Evolutionary conservation across 2,797 vertebrate species (phyloP).

Genomic region (Phoebastria nigripes): DNA sequence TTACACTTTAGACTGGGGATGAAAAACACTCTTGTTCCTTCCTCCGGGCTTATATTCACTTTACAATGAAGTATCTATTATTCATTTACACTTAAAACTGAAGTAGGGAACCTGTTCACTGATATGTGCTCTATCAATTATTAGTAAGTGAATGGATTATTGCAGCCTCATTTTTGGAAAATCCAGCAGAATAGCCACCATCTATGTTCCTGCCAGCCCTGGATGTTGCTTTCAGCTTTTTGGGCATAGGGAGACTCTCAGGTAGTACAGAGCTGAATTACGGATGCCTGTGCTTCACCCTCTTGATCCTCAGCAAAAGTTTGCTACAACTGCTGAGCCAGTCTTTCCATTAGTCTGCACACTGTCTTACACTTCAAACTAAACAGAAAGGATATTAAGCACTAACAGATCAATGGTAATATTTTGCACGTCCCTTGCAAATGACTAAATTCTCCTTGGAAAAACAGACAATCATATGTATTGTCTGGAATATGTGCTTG

Average conservation of each 20-base stretch:
- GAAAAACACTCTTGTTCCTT: background rate
- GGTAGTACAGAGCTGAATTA: background rate
- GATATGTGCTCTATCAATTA: background rate
- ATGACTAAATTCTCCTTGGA: background rate
- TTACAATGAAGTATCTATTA: background rate
- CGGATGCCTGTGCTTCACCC: background rate
- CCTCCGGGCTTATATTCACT: background rate
- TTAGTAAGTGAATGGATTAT: background rate
- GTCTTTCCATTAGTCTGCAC: background rate
- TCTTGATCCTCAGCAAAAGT: background rate
- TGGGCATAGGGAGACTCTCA: rapidly evolving
- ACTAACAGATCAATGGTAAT: background rate
- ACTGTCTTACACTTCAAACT: background rate
- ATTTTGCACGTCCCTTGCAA: background rate
- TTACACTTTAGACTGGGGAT: background rate
- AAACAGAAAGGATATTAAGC: background rate
- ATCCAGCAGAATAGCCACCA: background rate
- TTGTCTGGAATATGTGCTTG: background rate
- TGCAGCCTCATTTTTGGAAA: background rate
- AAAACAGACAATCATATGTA: background rate
- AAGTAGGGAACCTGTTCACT: background rate
- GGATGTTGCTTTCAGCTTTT: background rate
- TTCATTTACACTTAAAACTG: background rate
- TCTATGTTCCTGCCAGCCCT: background rate
- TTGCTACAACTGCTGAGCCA: background rate